Base-by-base conservation (phyloP, 23 tunicate species). In the Aplidium turbinatum region DNA sequence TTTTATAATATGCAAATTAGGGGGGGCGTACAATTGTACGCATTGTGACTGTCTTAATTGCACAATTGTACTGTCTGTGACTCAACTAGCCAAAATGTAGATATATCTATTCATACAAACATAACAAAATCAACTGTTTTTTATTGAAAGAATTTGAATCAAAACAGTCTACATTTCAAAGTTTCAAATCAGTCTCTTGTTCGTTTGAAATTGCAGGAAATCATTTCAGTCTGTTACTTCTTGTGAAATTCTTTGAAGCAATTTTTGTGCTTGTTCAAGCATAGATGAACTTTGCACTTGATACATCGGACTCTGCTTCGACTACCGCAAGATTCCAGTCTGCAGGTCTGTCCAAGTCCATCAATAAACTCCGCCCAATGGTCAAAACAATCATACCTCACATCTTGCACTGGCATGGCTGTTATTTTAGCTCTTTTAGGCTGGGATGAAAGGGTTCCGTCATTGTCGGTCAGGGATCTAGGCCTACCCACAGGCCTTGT, bases 221-320 rank as follows among this genome's bases (percentile, higher is more conserved):
- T n/a, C n/a, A n/a, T n/a, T n/a, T n/a, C n/a, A n/a, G n/a, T n/a
- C n/a, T 13, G 13, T 54, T 54, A 11, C 19, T n/a, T 54, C 21
- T n/a, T 54, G 60, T 13, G 23, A 54, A 54, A 54, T 5, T n/a
- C 21, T 54, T 13, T 54, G 23, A 54, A 54, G 60, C 60, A 54
- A 54, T 54, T 54, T 54, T 54, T 54, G n/a, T 54, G 19, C 23
- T 54, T 54, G 23, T 11, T 54, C 23, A 54, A n/a, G 60, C 60
- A 54, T 13, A 54, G 23, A 54, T 11, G 19, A 54, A 54, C 60
- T 11, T 54, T 54, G 60, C 60, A 54, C 23, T 54, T 54, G 23
- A n/a, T n/a, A 16, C 60, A 54, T 25, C 23, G 19, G 23, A 54
- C 60, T 42, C 60, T n/a, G 60, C 60, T 54, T 54, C 60, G 60